A percentile compares a stretch with the other conserved stretches of the same genome.
Conservation (phyloP, 2,797 vertebrate genomes). For the Adelosebastes latens region DNA sequence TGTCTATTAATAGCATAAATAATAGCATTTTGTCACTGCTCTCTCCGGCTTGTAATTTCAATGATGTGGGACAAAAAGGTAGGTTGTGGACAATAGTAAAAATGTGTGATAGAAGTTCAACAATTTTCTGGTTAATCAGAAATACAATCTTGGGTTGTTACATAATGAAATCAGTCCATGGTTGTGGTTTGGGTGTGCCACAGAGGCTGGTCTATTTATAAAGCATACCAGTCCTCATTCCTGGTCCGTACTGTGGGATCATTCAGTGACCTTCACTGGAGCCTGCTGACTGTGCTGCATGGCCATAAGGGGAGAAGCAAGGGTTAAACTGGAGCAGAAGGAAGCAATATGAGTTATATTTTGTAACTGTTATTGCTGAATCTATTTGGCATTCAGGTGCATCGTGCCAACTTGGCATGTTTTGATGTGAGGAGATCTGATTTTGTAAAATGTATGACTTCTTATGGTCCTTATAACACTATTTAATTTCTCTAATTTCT, state of each 20-base stretch:
- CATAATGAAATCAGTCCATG: not conserved
- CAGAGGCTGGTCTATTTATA: constrained; percentile 75
- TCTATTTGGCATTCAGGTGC: not conserved
- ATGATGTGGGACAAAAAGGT: not conserved
- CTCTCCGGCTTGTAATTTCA: not conserved
- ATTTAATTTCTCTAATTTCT: not conserved
- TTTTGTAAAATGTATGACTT: not conserved
- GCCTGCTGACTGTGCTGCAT: constrained; percentile 49
- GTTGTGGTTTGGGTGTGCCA: constrained; percentile 24
- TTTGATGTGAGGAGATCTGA: not conserved
- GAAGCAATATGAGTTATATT: not conserved
- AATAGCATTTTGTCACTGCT: not conserved
- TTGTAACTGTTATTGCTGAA: not conserved
- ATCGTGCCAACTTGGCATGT: not conserved
- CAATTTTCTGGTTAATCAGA: not conserved
- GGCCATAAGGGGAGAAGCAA: constrained; percentile 13
- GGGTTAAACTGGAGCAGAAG: constrained; percentile 26
- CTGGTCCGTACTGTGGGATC: constrained; percentile 40
- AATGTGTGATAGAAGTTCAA: not conserved
- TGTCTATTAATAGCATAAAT: not conserved
- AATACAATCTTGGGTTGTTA: not conserved
- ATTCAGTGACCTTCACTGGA: constrained; percentile 71
- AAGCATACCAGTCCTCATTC: constrained; percentile 52
- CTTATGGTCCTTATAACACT: not conserved
- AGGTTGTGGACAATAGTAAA: not conserved